These are phyloP conservation scores for Rhipidura dahli DNA, from an alignment of 2,113 vertebrate species.

Conservation along the genomic window DNA sequence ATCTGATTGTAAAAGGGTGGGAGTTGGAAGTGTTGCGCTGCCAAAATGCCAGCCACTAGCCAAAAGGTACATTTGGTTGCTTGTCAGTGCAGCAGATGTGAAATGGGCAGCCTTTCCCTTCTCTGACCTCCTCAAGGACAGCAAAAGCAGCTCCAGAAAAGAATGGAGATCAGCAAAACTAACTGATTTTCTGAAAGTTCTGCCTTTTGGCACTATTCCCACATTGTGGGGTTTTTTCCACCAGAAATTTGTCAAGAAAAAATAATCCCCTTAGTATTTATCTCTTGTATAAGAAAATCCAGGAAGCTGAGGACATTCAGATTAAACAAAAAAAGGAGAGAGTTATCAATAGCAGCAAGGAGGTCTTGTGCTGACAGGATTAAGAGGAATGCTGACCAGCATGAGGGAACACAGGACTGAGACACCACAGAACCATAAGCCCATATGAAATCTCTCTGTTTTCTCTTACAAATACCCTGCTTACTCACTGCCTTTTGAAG, in stretches of 20 bases:
- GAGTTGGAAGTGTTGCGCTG: constrained; percentile 19
- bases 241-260: neutral
- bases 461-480: neutral
- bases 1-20: constrained; percentile 21
- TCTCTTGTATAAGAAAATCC: neutral
- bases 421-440: neutral
- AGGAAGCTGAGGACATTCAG: neutral
- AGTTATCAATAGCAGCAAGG: neutral
- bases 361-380: neutral
- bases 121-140: constrained; percentile 66
- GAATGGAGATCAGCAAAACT: neutral
- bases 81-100: constrained; percentile 70
- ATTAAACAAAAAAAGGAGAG: neutral
- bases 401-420: neutral
- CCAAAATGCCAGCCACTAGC: constrained; percentile 35
- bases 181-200: neutral
- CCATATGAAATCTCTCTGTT: neutral
- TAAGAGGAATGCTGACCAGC: neutral
- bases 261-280: neutral
- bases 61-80: constrained; percentile 65
- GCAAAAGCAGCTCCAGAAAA: neutral
- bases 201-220: neutral
- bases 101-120: constrained; percentile 35
- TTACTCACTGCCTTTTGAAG: neutral
- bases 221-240: neutral